These are phyloP conservation scores for Napeogenes inachia DNA, from an alignment of 2,888 invertebrate genomes.

Conservation along the genomic window DNA sequence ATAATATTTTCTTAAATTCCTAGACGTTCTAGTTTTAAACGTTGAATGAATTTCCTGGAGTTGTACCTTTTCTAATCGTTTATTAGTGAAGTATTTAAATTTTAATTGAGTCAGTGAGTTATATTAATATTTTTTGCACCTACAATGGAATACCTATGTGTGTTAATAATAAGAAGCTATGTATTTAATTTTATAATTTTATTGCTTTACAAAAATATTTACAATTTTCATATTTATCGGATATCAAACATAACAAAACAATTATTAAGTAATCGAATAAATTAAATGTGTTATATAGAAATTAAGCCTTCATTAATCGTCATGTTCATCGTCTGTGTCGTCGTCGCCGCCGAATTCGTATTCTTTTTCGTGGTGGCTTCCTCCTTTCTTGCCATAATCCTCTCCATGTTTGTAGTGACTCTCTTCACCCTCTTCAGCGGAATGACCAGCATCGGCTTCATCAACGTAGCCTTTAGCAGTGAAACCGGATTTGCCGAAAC, in stretches of 20 bases:
- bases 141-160: not conserved
- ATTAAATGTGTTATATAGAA: conserved; percentile 53
- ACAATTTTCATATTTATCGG: conserved; percentile 22
- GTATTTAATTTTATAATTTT: conserved; percentile 20
- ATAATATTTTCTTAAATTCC: too few species aligned
- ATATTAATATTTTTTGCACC: too few species aligned
- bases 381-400: conserved; percentile 76
- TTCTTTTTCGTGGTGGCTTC: conserved; percentile 63
- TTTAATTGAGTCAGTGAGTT: too few species aligned
- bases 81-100: too few species aligned
- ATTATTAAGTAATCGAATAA: conserved; percentile 42
- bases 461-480: conserved; percentile 77
- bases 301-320: conserved; percentile 33
- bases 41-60: too few species aligned
- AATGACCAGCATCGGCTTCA: conserved; percentile 74
- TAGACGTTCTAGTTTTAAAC: too few species aligned
- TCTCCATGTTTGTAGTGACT: conserved; percentile 74
- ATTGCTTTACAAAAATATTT: conserved; percentile 22
- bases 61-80: too few species aligned
- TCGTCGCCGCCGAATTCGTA: conserved; percentile 63
- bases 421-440: conserved; percentile 76
- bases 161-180: conserved; percentile 5
- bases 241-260: conserved; percentile 65
- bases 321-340: conserved; percentile 45
- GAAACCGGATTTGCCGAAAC: conserved; percentile 76